Conservation (phyloP, 1,140 invertebrate genomes). For the Pachypsylla venusta region DNA sequence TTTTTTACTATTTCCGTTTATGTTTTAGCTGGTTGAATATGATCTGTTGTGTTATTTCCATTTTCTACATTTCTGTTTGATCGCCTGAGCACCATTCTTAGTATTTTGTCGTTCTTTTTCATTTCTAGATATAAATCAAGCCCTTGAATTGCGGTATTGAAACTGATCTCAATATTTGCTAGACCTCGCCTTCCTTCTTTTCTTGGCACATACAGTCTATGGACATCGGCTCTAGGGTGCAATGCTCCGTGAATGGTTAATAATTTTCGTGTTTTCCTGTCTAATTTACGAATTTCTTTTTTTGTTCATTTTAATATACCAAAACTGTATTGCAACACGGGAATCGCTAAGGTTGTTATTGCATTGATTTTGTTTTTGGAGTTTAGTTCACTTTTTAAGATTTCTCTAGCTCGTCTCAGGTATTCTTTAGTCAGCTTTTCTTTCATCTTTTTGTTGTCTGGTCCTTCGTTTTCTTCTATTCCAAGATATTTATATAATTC, state of each 20-base stretch:
- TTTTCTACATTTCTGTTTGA: background rate
- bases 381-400: background rate
- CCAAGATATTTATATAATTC: slow-evolving; percentile 4
- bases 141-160: background rate
- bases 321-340: background rate
- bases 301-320: background rate
- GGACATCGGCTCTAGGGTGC: slow-evolving; percentile 16
- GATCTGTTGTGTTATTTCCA: background rate
- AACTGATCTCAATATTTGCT: background rate
- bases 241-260: slow-evolving; percentile 13
- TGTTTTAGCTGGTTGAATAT: background rate
- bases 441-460: background rate
- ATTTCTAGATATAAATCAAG: background rate
- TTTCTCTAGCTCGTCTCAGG: background rate
- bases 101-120: background rate
- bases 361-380: background rate
- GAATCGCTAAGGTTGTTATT: background rate
- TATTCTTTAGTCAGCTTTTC: background rate
- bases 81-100: background rate
- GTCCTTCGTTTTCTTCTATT: background rate
- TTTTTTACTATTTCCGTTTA: background rate
- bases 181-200: slow-evolving; percentile 3
- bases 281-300: background rate
- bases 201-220: slow-evolving; percentile 14
- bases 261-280: slow-evolving; percentile 12